A percentile compares a stretch with the other conserved stretches of the same genome.
Evolutionary conservation across 2,797 vertebrate genomes (phyloP).

Genomic region (Meriones psammophilus): DNA sequence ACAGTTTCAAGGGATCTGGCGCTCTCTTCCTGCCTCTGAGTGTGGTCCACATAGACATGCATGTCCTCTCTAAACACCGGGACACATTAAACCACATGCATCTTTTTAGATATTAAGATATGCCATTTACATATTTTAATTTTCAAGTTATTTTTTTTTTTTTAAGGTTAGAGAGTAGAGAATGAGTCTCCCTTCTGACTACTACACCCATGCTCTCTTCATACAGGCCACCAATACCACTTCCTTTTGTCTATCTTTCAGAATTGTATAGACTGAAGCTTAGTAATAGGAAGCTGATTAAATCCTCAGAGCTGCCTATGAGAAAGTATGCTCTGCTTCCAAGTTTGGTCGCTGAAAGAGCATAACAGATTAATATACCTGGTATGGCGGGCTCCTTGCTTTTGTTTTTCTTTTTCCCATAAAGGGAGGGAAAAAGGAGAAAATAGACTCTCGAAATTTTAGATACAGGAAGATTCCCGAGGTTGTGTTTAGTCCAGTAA

Average conservation of each 20-base stretch:
- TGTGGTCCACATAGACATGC: background rate
- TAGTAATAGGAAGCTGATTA: constrained; percentile 46
- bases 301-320: background rate
- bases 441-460: background rate
- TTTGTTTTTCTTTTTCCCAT: background rate
- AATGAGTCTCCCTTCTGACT: background rate
- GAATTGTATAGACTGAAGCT: constrained; percentile 34
- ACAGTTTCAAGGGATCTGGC: no score
- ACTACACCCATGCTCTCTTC: background rate
- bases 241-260: constrained; percentile 40
- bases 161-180: background rate
- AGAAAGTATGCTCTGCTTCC: background rate
- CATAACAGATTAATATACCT: background rate
- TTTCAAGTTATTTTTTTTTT: background rate
- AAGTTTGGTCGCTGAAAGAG: background rate
- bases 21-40: no score
- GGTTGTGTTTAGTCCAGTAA: background rate
- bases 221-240: background rate
- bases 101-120: background rate
- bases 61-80: background rate
- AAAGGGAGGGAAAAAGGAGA: background rate
- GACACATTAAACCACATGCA: background rate
- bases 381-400: background rate
- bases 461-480: background rate
- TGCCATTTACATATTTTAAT: background rate